Conservation (phyloP, 2,888 invertebrate genomes). For the Chydorus sphaericus region DNA sequence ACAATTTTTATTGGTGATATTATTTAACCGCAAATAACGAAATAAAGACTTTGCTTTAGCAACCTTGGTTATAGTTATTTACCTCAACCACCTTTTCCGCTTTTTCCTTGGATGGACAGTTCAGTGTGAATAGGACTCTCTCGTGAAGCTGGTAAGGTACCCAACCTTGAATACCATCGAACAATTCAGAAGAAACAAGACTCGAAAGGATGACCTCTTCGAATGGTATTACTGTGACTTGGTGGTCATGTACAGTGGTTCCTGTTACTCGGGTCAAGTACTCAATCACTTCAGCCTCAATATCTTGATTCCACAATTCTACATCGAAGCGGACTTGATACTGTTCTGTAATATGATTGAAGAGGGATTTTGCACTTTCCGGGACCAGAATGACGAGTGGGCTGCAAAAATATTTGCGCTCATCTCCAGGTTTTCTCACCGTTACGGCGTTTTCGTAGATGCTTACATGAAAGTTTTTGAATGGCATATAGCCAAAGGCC, state of each 20-base stretch:
- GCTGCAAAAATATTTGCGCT: neutral
- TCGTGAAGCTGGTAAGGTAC: neutral
- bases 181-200: neutral
- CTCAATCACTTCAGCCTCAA: neutral
- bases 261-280: neutral
- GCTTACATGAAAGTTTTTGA: neutral
- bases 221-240: neutral
- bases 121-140: neutral
- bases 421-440: neutral
- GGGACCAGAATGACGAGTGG: neutral
- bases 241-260: no score
- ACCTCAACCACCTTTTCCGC: neutral
- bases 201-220: neutral
- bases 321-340: constrained; percentile 27
- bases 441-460: neutral
- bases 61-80: neutral
- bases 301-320: neutral
- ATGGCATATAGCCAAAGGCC: neutral
- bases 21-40: no score
- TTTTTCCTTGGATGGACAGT: neutral
- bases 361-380: constrained; percentile 8
- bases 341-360: constrained; percentile 44
- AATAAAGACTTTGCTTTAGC: no score
- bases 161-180: neutral
- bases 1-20: neutral